Base-by-base conservation (phyloP, 2,888 invertebrate genomes). In the Scotopteryx bipunctaria region DNA sequence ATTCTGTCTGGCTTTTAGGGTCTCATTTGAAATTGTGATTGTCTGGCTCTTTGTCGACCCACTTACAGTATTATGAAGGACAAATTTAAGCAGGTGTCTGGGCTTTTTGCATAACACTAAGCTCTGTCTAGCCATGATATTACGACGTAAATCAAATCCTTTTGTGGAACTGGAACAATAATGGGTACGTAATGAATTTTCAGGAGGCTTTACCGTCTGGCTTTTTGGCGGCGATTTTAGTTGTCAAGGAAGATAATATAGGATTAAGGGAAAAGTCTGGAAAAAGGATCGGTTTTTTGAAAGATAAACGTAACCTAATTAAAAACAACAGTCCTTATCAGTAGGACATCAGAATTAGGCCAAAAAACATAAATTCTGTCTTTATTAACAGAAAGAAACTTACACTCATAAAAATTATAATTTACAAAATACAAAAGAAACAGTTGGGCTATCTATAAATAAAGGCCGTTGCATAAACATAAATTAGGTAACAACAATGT, bases 11-110 rank as follows among this genome's bases (percentile, higher is more conserved):
- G 68, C 43, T 54, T 65, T 67, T 71, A 79, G 75, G 78, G 73
- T 71, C 80, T 86, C 81, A 89, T 88, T 88, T 87, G 78, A 86
- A 87, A 86, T 87, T 83, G 80, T 86, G 86, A 87, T 87, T 81
- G 87, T 88, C 87, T 86, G 83, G 79, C 79, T 83, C 81, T 70
- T 77, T 69, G 75, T 42, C 78, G 89, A 86, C 89, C 89, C 83
- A 89, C 73, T 83, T 88, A 76, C 74, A 63, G 78, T 76, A 78
- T n/a, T 75, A 61, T 66, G 78, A 85, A 87, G 88, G 86, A 78
- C 87, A 74, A 68, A 78, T 70, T 71, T 69, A 76, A 78, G 67
- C 78, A 80, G 77, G 79, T 83, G 86, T 80, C 85, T 86, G 81
- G 83, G 71, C 64, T 70, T 67, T 86, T 83, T 82, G 78, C 83